Base-by-base conservation (phyloP, 2,113 vertebrate species). In the Spea bombifrons region DNA sequence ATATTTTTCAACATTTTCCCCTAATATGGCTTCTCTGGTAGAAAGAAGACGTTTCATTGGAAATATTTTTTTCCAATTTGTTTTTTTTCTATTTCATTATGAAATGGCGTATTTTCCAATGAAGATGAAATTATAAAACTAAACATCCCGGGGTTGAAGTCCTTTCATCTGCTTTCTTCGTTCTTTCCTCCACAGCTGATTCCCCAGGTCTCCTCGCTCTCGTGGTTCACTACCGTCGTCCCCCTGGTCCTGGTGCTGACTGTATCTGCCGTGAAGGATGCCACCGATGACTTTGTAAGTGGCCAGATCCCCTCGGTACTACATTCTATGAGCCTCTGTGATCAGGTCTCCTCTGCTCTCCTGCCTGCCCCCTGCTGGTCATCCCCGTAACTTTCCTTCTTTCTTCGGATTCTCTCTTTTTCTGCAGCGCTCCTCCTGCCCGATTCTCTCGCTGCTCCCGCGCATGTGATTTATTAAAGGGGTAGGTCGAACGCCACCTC, bases 221-320 rank as follows among this genome's bases (percentile, higher is more conserved):
- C 94, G 13, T 98, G 97, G 96, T 97, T 95, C 84, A 98, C 97
- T 75, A 99, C 96, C 0, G 95, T 96, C 48, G 86, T 96, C 52
- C 97, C 97, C 4, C 88, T 98, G 44, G 55, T 95, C 9, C 80
- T 98, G 84, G 96, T 99, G 83, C 84, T 99, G 71, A 71, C 91
- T 12, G 92, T 99, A 10, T 97, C 96, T 0, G 94, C 92, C 4
- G 93, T 91, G 52, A 99, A 99, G 85, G 97, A 99, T 75, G 96
- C 93, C 85, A 91, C 83, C 0, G 97, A 99, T 64, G 97, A 99
- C 81, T 83, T 93, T 66, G 97, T 99, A 86, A 97, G 91, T 68
- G 44, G 44, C 43, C 9, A 59, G 4, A 12, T 12, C 15, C 15
- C 55, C 12, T 13, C 4, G 10, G 30, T 30, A 30, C 30, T 2